Percentiles rank a stretch among this genome's conserved stretches.
These are phyloP conservation scores for Odontomyia ornata DNA, from an alignment of 2,888 invertebrate species.

Conservation along the genomic window DNA sequence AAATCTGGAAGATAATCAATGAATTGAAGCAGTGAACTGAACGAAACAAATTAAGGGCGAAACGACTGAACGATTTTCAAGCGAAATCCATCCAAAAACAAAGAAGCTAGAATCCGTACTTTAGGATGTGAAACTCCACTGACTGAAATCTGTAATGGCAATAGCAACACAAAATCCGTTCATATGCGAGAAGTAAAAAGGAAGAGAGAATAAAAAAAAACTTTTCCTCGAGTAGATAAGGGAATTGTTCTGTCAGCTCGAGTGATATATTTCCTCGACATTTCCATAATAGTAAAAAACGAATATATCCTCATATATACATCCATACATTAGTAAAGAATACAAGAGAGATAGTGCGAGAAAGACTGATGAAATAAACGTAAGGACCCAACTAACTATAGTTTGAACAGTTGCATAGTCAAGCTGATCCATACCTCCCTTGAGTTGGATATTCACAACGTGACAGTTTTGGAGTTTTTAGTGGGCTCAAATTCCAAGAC, in stretches of 20 bases:
- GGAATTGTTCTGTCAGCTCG: slow-evolving; percentile 69
- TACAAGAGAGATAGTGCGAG: neutral
- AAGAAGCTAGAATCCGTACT: too few species aligned
- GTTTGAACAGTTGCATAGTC: neutral
- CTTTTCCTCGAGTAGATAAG: slow-evolving; percentile 60
- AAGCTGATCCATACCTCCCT: neutral
- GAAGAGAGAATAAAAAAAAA: slow-evolving; percentile 24
- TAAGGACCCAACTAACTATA: too few species aligned
- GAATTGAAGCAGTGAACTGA: too few species aligned
- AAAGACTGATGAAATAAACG: too few species aligned
- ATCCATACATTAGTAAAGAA: neutral
- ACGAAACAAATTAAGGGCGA: too few species aligned
- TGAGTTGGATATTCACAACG: too few species aligned
- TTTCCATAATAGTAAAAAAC: slow-evolving; percentile 62
- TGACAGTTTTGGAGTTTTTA: neutral
- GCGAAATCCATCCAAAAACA: too few species aligned
- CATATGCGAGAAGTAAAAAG: neutral
- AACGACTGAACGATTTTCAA: too few species aligned
- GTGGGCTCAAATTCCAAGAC: slow-evolving; percentile 12
- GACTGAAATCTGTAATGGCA: too few species aligned
- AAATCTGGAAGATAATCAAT: too few species aligned
- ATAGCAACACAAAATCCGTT: too few species aligned
- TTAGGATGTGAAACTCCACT: too few species aligned
- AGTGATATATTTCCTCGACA: slow-evolving; percentile 69
- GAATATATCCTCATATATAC: neutral